These are phyloP conservation scores for Lucinisca nassula DNA, from an alignment of 2,888 invertebrate genomes.

Conservation along the genomic window DNA sequence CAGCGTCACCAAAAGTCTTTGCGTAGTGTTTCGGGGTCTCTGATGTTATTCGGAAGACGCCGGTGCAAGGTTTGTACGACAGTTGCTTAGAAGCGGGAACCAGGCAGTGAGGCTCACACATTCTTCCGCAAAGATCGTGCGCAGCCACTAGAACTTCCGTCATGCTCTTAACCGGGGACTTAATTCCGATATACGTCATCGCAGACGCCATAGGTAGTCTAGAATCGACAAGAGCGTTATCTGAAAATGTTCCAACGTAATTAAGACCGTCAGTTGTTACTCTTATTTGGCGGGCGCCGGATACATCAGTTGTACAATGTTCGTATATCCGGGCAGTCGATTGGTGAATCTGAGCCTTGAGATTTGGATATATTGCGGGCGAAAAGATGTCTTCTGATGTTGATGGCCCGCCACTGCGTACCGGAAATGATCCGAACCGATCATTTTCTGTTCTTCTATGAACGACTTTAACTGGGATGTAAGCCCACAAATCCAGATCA, in stretches of 20 bases:
- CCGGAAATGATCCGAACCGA: background rate
- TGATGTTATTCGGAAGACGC: conserved; percentile 70
- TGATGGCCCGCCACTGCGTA: background rate
- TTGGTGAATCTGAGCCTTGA: background rate
- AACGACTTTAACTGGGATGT: conserved; percentile 75
- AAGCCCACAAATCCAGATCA: conserved; percentile 75
- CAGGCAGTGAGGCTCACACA: conserved; percentile 77
- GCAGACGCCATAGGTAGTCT: conserved; percentile 72
- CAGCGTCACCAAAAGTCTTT: conserved; percentile 52
- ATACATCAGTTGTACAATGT: conserved; percentile 3
- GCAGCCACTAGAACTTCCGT: conserved; percentile 73
- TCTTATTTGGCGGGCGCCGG: conserved; percentile 64
- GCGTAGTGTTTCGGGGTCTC: conserved; percentile 70
- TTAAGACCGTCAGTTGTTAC: conserved; percentile 78
- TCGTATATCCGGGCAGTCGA: background rate
- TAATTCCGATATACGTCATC: conserved; percentile 74
- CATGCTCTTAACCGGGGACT: conserved; percentile 36
- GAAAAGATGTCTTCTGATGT: background rate
- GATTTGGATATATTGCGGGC: background rate
- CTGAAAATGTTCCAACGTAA: conserved; percentile 77
- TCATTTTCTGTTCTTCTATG: conserved; percentile 37
- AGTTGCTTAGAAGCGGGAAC: conserved; percentile 37
- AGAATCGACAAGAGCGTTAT: conserved; percentile 75
- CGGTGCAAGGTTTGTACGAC: conserved; percentile 73
- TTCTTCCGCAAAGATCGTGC: conserved; percentile 76